Percentiles rank a stretch among this genome's conserved stretches.
Conservation (phyloP, 2,888 invertebrate species). For the Rapana venosa region DNA sequence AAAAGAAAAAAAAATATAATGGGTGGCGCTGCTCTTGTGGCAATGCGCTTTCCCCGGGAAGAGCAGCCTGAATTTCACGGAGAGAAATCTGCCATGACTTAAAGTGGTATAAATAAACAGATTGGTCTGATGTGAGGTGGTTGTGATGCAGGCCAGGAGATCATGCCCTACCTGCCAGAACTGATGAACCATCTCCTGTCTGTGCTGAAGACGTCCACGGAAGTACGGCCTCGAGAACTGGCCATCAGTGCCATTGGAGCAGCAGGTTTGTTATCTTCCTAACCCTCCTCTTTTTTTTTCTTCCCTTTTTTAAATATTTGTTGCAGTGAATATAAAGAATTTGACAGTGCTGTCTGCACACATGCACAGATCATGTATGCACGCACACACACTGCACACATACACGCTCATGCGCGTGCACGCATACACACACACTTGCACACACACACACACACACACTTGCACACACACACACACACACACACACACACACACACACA, state of each 20-base stretch:
- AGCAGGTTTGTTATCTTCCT: conserved; percentile 77
- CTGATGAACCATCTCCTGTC: conserved; percentile 86
- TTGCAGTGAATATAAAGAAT: no score
- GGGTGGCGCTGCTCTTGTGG: no score
- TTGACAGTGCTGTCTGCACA: not conserved
- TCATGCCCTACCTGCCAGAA: conserved; percentile 85
- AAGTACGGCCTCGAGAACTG: conserved; percentile 83
- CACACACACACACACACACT: conserved; percentile 24
- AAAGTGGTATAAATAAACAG: no score
- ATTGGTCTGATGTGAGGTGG: no score
- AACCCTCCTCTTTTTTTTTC: no score
- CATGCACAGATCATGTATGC: not conserved
- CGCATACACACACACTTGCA: not conserved
- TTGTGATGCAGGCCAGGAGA: conserved; percentile 81
- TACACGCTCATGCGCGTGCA: not conserved
- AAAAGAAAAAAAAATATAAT: no score
- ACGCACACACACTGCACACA: not conserved
- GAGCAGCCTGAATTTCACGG: no score
- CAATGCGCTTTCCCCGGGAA: no score
- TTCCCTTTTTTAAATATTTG: not conserved
- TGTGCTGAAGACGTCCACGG: conserved; percentile 62
- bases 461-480: conserved; percentile 8
- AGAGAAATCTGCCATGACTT: no score
- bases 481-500: conserved; percentile 25
- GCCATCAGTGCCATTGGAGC: conserved; percentile 86